Percentiles rank a stretch among this genome's conserved stretches.
phyloP scores from a whole-genome alignment of 2,888 invertebrate species.

The Torymus texanus region DNA sequence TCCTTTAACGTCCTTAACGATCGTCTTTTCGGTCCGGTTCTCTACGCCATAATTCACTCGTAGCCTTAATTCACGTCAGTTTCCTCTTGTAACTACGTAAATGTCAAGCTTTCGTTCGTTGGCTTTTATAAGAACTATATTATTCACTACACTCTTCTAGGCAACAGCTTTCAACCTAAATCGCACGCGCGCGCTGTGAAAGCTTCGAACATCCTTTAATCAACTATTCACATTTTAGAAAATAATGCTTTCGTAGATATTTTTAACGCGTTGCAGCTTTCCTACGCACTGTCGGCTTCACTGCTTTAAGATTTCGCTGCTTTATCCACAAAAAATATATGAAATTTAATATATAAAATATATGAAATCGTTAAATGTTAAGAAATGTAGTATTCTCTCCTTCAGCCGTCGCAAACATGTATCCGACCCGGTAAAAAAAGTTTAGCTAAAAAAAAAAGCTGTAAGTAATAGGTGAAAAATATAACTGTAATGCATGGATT shows the following conservation, averaged over 20 bases:
- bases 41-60: slow-evolving; percentile 15
- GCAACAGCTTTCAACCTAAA: neutral
- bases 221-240: neutral
- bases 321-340: too few species aligned
- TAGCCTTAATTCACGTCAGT: slow-evolving; percentile 26
- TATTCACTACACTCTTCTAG: neutral
- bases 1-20: slow-evolving; percentile 35
- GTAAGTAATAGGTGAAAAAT: too few species aligned
- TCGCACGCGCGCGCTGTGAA: neutral
- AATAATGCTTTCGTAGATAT: neutral
- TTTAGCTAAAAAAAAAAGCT: too few species aligned
- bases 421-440: too few species aligned
- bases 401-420: too few species aligned
- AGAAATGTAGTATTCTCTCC: too few species aligned
- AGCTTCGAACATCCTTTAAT: neutral
- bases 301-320: too few species aligned
- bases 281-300: neutral
- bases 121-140: neutral
- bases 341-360: too few species aligned
- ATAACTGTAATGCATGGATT: too few species aligned
- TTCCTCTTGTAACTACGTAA: neutral
- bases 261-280: neutral
- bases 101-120: neutral
- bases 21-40: neutral
- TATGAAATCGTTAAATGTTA: too few species aligned